These are phyloP conservation scores for Chrysina gloriosa DNA, from an alignment of 2,888 invertebrate species.

Conservation along the genomic window DNA sequence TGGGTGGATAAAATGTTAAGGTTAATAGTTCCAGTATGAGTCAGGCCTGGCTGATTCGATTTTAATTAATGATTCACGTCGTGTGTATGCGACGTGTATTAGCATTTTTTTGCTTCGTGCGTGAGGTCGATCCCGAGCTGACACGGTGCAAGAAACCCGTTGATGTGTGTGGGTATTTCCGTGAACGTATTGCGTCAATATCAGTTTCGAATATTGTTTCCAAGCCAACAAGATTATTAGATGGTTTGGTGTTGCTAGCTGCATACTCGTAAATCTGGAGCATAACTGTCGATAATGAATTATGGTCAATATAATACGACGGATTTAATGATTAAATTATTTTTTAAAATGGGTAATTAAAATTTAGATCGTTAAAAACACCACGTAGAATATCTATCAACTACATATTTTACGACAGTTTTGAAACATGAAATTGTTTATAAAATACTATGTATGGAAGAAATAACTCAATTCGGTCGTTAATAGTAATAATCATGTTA, in stretches of 20 bases:
- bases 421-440: too few species aligned
- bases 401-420: too few species aligned
- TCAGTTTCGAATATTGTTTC: constrained; percentile 4
- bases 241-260: background rate
- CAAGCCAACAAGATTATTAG: background rate
- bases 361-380: background rate
- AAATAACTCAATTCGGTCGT: too few species aligned
- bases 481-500: too few species aligned
- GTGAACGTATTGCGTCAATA: constrained; percentile 14
- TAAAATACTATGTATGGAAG: too few species aligned
- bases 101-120: constrained; percentile 27
- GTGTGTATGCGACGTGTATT: constrained; percentile 27
- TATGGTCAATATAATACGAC: background rate
- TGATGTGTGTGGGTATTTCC: constrained; percentile 31
- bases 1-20: constrained; percentile 18
- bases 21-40: constrained; percentile 35
- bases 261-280: background rate
- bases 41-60: constrained; percentile 37
- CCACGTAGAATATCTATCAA: too few species aligned
- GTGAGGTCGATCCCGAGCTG: constrained; percentile 29
- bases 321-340: background rate
- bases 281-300: background rate
- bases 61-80: constrained; percentile 42
- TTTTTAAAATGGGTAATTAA: background rate
- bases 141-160: constrained; percentile 30